Evolutionary conservation across 2,113 vertebrate species (phyloP), one percentile per base, ranked within the genome.

Genomic region (Tauraco erythrolophus): DNA sequence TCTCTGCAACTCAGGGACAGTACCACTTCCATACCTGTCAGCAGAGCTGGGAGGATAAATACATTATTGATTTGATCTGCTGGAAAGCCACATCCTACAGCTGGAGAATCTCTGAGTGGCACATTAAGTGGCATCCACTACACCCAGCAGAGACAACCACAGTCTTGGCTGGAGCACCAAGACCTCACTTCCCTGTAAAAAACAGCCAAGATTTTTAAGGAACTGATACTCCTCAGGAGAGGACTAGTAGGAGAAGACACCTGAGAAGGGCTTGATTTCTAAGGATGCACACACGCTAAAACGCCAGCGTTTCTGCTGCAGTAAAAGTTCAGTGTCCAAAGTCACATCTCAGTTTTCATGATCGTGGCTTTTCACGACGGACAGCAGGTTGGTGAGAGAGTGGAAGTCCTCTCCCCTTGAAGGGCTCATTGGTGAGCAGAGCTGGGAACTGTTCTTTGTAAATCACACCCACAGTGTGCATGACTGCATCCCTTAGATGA

Each of bases 11-110:
- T 84, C 50, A 0, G 2, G 39, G 27, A 28, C 48, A 94, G 57
- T 27, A 50, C n/a, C 69, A 24, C 48, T 95, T 71, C 61, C 69
- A 84, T 19, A 68, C 15, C 30, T 82, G 54, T 76, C 60, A 89
- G 61, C 56, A 89, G 69, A 92, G 84, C 45, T 76, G 41, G 37
- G n/a, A 92, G 75, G 62, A 94, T 91, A 94, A 95, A 92, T 7
- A 23, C 14, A 17, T 84, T 68, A 82, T 82, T 71, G 69, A 91
- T 91, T 60, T 46, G 14, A 87, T 74, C 60, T 89, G 58, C 48
- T 58, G 68, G 89, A 28, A 58, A 88, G 68, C n/a, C 64, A 70
- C 50, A 77, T 54, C 46, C 62, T 58, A 12, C 1, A 2, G 71
- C 48, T 80, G 37, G 22, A 61, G 21, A 46, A 60, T 25, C 12